Percentiles rank a stretch among this genome's conserved stretches.
Conservation (phyloP, 2,888 invertebrate genomes). For the Lepas anatifera region DNA sequence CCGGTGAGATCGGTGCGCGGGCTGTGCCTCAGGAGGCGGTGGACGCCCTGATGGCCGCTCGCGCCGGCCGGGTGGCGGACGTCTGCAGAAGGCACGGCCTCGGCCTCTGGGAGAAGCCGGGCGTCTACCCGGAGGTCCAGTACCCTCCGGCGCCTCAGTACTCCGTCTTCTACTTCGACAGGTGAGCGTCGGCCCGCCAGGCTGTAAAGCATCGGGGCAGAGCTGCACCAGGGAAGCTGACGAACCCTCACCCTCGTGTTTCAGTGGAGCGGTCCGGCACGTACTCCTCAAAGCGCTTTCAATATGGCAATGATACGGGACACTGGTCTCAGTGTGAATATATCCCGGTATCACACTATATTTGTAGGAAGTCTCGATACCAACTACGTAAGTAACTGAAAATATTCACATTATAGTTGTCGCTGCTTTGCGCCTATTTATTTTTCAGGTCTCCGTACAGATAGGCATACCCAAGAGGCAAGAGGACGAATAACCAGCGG, state of each 20-base stretch:
- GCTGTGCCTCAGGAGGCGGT: neutral
- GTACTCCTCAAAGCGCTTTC: neutral
- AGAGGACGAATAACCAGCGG: too few relatives aligned
- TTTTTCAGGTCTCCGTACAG: too few relatives aligned
- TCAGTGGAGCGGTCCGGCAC: neutral
- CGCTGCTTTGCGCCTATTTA: too few relatives aligned
- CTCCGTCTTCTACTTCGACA: constrained; percentile 37
- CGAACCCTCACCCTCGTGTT: too few relatives aligned
- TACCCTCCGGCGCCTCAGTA: constrained; percentile 40
- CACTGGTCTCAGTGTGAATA: neutral
- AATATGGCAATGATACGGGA: neutral
- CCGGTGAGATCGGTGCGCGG: too few relatives aligned
- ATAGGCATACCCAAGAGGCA: too few relatives aligned
- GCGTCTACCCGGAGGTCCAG: constrained; percentile 29
- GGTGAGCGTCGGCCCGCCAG: constrained; percentile 28
- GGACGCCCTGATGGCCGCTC: constrained; percentile 5
- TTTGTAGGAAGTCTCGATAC: too few relatives aligned
- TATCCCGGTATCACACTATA: too few relatives aligned
- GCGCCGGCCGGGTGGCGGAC: constrained; percentile 14
- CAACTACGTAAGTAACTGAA: too few relatives aligned
- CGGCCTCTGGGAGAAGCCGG: constrained; percentile 30
- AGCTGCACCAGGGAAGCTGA: neutral
- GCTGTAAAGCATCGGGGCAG: neutral
- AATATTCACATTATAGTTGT: too few relatives aligned
- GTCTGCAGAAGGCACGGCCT: constrained; percentile 36